These are phyloP conservation scores for Chrosomus eos DNA, from an alignment of 2,797 vertebrate species.

Conservation along the genomic window DNA sequence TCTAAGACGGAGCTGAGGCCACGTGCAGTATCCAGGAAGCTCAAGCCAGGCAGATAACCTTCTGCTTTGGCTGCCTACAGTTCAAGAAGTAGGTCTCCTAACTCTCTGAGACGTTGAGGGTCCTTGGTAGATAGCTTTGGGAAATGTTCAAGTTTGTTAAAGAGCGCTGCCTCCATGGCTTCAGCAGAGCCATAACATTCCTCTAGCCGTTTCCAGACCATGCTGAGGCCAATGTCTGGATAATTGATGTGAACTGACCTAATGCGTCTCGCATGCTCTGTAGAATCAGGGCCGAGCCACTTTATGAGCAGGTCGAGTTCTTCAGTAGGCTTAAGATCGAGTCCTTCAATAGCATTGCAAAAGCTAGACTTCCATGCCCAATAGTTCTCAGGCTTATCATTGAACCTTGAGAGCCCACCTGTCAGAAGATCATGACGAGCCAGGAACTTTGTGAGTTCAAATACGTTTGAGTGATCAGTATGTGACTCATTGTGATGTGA, in stretches of 20 bases:
- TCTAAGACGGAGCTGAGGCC: slow-evolving; percentile 1
- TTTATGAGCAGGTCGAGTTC: no score
- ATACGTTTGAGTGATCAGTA: no score
- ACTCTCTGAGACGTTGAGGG: neutral
- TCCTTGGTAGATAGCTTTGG: neutral
- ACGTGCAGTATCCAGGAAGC: neutral
- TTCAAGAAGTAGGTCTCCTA: slow-evolving; percentile 9
- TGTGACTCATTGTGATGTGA: no score
- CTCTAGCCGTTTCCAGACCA: slow-evolving; percentile 16
- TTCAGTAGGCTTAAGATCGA: no score
- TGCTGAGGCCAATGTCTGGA: neutral
- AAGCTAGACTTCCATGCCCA: no score
- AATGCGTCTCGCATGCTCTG: no score
- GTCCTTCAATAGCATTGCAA: no score
- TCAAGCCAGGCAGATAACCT: slow-evolving; percentile 10
- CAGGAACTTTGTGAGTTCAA: no score
- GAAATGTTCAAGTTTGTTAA: slow-evolving; percentile 2
- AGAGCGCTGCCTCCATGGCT: neutral
- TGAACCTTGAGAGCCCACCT: no score
- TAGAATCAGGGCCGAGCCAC: no score
- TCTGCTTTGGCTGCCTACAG: slow-evolving; percentile 16
- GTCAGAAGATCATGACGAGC: no score
- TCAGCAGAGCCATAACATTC: slow-evolving; percentile 20
- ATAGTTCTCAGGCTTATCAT: no score
- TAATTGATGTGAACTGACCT: neutral